Percentiles rank a stretch among this genome's conserved stretches.
These are phyloP conservation scores for Rallus crepitans DNA, from an alignment of 2,797 vertebrate genomes.

Conservation along the genomic window DNA sequence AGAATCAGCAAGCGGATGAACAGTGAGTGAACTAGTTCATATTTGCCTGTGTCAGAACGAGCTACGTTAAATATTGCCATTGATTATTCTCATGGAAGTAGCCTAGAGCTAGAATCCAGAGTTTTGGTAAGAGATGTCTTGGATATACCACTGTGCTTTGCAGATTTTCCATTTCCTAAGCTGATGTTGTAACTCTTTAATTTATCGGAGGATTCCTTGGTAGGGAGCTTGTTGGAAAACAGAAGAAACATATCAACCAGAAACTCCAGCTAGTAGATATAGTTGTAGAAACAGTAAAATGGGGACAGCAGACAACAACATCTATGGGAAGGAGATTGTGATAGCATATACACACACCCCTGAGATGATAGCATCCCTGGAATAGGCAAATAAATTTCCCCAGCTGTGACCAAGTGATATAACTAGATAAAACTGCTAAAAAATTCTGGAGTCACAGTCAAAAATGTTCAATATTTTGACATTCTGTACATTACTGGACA, in stretches of 20 bases:
- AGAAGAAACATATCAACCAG: not conserved
- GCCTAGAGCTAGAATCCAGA: not conserved
- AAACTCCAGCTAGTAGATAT: not conserved
- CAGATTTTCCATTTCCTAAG: not conserved
- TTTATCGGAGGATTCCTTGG: not conserved
- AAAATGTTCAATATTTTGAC: not conserved
- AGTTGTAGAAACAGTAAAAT: not conserved
- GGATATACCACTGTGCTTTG: not conserved
- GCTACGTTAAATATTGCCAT: not conserved
- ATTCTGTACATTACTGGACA: not conserved
- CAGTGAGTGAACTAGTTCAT: not conserved
- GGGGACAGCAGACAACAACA: not conserved
- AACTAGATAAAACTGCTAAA: not conserved
- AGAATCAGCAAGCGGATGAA: not conserved
- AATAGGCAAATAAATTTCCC: not conserved
- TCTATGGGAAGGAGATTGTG: not conserved
- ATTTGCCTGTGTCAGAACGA: not conserved
- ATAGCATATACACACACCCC: not conserved
- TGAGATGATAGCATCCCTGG: not conserved
- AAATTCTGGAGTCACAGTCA: accelerated
- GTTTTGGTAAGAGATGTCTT: not conserved
- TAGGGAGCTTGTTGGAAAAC: not conserved
- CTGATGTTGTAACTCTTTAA: not conserved
- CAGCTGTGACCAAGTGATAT: not conserved
- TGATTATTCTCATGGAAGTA: not conserved